Evolutionary conservation across 2,888 invertebrate species (phyloP), one percentile per base, ranked within the genome.

Genomic region (Ichneumon xanthorius): DNA sequence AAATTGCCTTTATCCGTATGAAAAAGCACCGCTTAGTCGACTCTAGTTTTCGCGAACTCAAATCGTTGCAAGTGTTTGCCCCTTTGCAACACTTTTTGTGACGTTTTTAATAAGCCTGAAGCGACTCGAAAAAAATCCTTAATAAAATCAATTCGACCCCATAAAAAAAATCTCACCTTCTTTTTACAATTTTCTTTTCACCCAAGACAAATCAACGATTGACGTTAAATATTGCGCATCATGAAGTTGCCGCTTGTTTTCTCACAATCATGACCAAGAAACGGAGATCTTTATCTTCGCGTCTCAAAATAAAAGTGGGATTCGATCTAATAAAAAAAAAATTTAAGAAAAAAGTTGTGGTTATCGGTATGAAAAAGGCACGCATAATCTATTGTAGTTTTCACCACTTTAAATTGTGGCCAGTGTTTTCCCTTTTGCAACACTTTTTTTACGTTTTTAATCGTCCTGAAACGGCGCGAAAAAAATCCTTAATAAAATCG

Each of bases 241-340:
- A 0, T 0, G 6, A 33, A 0, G 6, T 6, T 0, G 33, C 0
- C 33, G 6, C 55, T 26, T 67, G 55, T 77, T n/a, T 65, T 68
- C 50, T 33, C 33, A 53, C 53, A n/a, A 33, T 45, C 45, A 79
- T 48, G 61, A 63, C 37, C 70, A 79, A 71, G 14, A 63, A 58
- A 71, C 61, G 63, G 78, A 70, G 70, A 79, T 70, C 78, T 79
- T 79, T 55, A 55, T 71, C 71, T 53, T 37, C 33, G 50, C 40
- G 50, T 79, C 58, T 71, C 55, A 14, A 33, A 33, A 1, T 33
- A 33, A 33, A 33, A 33, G 6, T 6, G 6, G 33, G 33, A 33
- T 33, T 33, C 6, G 6, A 33, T 30, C 4, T 30, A 30, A 30
- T 6, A 33, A 33, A 33, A 33, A 33, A 6, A 33, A 33, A 33